phyloP scores from a whole-genome alignment of 2,888 invertebrate species.

The Polyommatus iphigenia region DNA sequence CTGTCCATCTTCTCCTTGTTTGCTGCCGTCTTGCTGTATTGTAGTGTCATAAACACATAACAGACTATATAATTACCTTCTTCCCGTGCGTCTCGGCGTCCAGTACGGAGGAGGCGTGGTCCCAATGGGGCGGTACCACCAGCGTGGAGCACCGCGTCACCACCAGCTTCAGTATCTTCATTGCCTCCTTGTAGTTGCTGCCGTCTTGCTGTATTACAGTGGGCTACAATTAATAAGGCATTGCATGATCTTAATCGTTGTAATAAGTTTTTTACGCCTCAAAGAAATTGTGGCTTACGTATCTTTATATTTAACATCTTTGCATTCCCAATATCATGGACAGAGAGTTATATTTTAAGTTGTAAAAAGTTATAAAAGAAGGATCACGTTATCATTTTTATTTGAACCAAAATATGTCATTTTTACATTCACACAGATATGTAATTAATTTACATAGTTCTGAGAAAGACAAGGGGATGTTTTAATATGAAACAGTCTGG shows the following conservation, averaged over 20 bases:
- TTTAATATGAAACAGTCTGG: no score
- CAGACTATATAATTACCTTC: constrained; percentile 80
- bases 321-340: no score
- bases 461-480: no score
- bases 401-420: no score
- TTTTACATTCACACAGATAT: no score
- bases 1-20: neutral
- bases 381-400: no score
- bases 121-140: constrained; percentile 88
- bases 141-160: constrained; percentile 96
- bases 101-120: constrained; percentile 85
- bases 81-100: constrained; percentile 93
- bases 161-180: constrained; percentile 96
- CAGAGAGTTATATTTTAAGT: no score
- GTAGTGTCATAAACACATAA: no score
- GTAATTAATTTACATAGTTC: no score
- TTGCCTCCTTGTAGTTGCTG: constrained; percentile 95
- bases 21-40: neutral
- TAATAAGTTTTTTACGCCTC: neutral
- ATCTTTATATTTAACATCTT: no score
- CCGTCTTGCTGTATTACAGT: constrained; percentile 79
- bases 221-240: neutral
- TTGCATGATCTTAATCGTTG: neutral
- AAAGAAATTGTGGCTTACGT: no score
- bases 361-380: no score